Base-by-base conservation (phyloP, 1,140 invertebrate species). In the Drosophila orena region DNA sequence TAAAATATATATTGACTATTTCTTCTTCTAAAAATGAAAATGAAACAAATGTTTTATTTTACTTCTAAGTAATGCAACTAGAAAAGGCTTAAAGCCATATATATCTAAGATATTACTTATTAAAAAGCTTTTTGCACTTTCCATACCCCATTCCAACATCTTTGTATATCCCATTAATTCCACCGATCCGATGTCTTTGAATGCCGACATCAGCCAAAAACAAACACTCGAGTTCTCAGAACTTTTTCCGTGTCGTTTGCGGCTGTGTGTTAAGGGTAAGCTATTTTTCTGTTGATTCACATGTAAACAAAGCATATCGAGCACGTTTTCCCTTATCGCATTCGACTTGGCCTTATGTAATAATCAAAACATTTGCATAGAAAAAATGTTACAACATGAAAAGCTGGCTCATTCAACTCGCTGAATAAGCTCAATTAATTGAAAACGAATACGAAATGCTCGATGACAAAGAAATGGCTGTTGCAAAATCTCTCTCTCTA, bases 371-470 rank as follows among this genome's bases (percentile, higher is more conserved):
- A 57, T 70, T 70, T 70, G 43, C 68, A 57, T 57, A 70, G 40
- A 14, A 35, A 69, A 68, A 68, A 69, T 46, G 40, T 71, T 71
- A 27, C 68, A 71, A 49, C 64, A 71, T 15, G 37, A 17, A 49
- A 57, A 53, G 20, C 40, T 42, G n/a, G 42, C 52, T 24, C 35
- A 15, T 42, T 50, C 44, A 34, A 5, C 17, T 27, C 14, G 20
- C 17, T 68, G 57, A 68, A 68, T 66, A 68, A 35, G 46, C 14
- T 22, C 20, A 71, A 53, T 76, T 77, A 69, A 77, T 68, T 50
- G 73, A 75, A 62, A 46, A 42, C 30, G 12, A 43, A 52, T 76
- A 62, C 42, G 58, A 75, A 54, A 79, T 61, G 27, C 22, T 27
- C 37, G 57, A 35, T 74, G 46, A 56, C 58, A 75, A 79, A 64